Conservation (phyloP, 2,888 invertebrate species). For the Drosophila pseudotakahashii region DNA sequence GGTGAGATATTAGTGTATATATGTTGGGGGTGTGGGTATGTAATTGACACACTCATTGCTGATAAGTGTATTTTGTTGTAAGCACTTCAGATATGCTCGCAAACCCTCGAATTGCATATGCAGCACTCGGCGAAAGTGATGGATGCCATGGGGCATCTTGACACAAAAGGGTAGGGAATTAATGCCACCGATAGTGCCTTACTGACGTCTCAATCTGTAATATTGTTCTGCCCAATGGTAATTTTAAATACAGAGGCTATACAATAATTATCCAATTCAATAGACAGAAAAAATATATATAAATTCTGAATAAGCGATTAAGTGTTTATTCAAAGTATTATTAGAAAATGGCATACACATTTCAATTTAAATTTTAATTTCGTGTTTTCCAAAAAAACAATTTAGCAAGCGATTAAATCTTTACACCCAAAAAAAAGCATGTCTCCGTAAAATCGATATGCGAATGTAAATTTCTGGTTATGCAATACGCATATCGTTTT, state of each 20-base stretch:
- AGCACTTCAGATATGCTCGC: conserved; percentile 59
- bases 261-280: no score
- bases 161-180: neutral
- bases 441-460: no score
- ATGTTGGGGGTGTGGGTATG: conserved; percentile 32
- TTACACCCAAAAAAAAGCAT: no score
- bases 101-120: conserved; percentile 15
- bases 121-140: conserved; percentile 8
- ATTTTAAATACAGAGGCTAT: no score
- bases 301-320: neutral
- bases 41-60: conserved; percentile 76
- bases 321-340: neutral
- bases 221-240: no score
- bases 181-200: neutral
- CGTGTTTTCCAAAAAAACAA: neutral
- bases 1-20: neutral
- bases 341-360: no score
- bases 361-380: no score
- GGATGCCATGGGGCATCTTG: conserved; percentile 30
- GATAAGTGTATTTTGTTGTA: conserved; percentile 77
- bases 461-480: no score
- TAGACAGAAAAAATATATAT: neutral
- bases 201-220: neutral
- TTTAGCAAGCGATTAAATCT: neutral
- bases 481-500: no score